Conservation (phyloP, 2,888 invertebrate species). For the Plutella xylostella region DNA sequence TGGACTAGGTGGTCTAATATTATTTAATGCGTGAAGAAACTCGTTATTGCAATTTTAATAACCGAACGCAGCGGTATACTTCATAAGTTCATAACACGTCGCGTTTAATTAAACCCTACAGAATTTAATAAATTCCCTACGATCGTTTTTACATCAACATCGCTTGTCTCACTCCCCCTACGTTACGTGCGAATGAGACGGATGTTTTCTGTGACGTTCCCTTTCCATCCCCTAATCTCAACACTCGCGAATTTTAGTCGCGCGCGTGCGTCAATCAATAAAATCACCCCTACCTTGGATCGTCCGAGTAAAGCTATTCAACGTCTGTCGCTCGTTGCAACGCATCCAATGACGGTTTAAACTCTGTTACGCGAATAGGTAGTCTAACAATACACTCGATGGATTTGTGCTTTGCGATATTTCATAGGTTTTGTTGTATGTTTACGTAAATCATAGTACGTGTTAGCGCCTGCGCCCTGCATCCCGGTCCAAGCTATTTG, state of each 20-base stretch:
- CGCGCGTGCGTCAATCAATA: conserved; percentile 65
- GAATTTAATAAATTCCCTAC: too few relatives aligned
- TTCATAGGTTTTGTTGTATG: conserved; percentile 10
- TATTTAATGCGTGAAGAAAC: too few relatives aligned
- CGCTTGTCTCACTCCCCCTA: background rate
- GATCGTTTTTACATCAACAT: too few relatives aligned
- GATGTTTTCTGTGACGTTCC: conserved; percentile 12
- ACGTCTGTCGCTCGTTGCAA: background rate
- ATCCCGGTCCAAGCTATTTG: conserved; percentile 42
- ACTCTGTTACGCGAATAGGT: too few relatives aligned
- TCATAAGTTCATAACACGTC: too few relatives aligned
- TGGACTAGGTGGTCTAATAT: too few relatives aligned
- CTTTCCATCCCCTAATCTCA: conserved; percentile 16
- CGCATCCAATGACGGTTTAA: background rate
- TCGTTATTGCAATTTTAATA: too few relatives aligned
- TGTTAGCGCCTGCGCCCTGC: conserved; percentile 53
- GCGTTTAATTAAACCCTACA: too few relatives aligned
- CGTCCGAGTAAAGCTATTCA: conserved; percentile 5
- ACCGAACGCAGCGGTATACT: too few relatives aligned
- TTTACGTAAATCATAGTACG: conserved; percentile 29
- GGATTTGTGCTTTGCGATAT: conserved; percentile 14
- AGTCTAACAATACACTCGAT: conserved; percentile 27
- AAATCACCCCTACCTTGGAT: conserved; percentile 25
- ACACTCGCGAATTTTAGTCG: conserved; percentile 35
- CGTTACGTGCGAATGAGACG: conserved; percentile 12